phyloP scores from a whole-genome alignment of 2,797 vertebrate species.

The Takifugu rubripes region DNA sequence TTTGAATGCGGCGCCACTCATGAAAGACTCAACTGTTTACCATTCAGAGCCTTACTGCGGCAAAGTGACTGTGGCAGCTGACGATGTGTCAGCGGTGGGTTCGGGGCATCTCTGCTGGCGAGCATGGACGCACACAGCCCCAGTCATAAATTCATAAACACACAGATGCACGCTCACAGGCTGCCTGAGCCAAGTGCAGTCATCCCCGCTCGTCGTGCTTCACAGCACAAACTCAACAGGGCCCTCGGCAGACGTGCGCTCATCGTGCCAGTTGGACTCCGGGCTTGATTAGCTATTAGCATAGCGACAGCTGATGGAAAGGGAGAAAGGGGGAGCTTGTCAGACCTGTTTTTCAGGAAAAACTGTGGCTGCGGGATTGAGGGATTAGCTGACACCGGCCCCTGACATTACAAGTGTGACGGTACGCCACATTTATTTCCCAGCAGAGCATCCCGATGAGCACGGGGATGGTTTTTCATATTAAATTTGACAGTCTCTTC shows the following conservation, averaged over 20 bases:
- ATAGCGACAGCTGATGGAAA: constrained; percentile 66
- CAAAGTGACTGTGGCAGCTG: constrained; percentile 54
- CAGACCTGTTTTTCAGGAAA: constrained; percentile 40
- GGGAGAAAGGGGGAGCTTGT: constrained; percentile 37
- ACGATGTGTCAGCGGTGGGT: constrained; percentile 56
- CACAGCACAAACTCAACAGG: constrained; percentile 68
- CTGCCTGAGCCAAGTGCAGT: constrained; percentile 59
- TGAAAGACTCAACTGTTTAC: constrained; percentile 54
- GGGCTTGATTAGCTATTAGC: constrained; percentile 74
- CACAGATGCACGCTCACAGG: constrained; percentile 15
- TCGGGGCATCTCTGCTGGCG: constrained; percentile 49
- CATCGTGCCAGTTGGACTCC: constrained; percentile 63
- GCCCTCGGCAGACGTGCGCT: constrained; percentile 57
- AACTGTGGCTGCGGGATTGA: constrained; percentile 39
- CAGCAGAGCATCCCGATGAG: constrained; percentile 24
- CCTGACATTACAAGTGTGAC: constrained; percentile 22
- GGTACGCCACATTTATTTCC: constrained; percentile 15
- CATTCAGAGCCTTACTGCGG: constrained; percentile 59
- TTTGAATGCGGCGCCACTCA: constrained; percentile 51
- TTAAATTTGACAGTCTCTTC: constrained; percentile 59
- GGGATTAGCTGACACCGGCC: constrained; percentile 56
- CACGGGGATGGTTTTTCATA: constrained; percentile 32
- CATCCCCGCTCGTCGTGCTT: constrained; percentile 60
- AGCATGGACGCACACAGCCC: constrained; percentile 30
- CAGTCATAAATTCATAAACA: constrained; percentile 7